Percentiles rank a stretch among this genome's conserved stretches.
phyloP scores from a whole-genome alignment of 2,797 vertebrate species.

The Enteromius unitaeniatus region DNA sequence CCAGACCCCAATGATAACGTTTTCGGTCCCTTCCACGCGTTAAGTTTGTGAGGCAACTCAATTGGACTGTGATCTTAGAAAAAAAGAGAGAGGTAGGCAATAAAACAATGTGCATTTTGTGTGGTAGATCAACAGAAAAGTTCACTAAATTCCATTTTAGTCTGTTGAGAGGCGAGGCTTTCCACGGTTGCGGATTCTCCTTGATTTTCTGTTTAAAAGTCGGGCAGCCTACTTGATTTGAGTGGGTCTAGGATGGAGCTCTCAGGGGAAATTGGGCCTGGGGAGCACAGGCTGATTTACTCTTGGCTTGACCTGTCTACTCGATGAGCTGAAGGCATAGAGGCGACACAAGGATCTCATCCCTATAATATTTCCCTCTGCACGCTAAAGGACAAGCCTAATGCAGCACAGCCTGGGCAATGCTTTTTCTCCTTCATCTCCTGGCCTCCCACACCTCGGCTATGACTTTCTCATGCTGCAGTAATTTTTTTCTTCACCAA shows the following conservation, averaged over 20 bases:
- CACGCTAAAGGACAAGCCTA: slow-evolving; percentile 78
- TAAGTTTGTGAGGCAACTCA: slow-evolving; percentile 24
- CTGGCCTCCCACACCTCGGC: slow-evolving; percentile 53
- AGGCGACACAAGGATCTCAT: slow-evolving; percentile 73
- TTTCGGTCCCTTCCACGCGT: slow-evolving; percentile 21
- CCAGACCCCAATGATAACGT: slow-evolving; percentile 28
- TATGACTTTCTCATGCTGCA: slow-evolving; percentile 73
- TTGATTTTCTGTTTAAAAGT: slow-evolving; percentile 60
- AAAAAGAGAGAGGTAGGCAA: not conserved
- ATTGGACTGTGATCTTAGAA: slow-evolving; percentile 27
- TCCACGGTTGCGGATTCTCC: slow-evolving; percentile 55
- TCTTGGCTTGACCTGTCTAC: slow-evolving; percentile 73
- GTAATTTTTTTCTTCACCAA: slow-evolving; percentile 78
- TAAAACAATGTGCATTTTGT: slow-evolving; percentile 27
- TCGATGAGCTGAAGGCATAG: slow-evolving; percentile 77
- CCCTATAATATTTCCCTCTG: slow-evolving; percentile 75
- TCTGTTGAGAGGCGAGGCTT: slow-evolving; percentile 35
- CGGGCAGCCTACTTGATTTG: slow-evolving; percentile 66
- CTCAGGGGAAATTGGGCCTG: slow-evolving; percentile 77
- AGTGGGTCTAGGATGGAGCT: slow-evolving; percentile 72
- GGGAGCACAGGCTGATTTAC: slow-evolving; percentile 77
- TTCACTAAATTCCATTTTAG: slow-evolving; percentile 46
- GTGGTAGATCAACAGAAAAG: slow-evolving; percentile 33
- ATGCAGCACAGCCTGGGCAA: slow-evolving; percentile 66
- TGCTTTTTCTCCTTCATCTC: slow-evolving; percentile 71